Evolutionary conservation across 2,113 vertebrate species (phyloP), one percentile per base, ranked within the genome.

Genomic region (Lamprologus sp.): DNA sequence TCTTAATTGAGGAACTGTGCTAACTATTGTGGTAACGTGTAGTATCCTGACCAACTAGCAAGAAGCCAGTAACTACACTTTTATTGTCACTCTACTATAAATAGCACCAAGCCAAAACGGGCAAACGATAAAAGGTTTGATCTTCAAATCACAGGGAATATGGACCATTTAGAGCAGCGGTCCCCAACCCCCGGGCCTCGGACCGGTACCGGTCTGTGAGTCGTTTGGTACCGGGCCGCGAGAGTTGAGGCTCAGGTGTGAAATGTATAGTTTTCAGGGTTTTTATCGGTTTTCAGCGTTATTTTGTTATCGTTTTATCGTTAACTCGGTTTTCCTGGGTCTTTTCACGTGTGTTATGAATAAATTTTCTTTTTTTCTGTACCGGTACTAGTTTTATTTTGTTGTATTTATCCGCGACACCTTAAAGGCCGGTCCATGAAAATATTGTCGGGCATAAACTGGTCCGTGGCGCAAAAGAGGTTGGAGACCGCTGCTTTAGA

Each of bases 311-410:
- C 0, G 12, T 4, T 45, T 45, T 45, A 45, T 45, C 42, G 3
- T 45, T 42, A 0, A 42, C 40, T 42, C 1, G 0, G 40, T 45
- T 45, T 45, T 45, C 42, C 42, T 45, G 1, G 42, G 42, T 45
- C 42, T 45, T 45, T 45, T 14, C 13, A 45, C 2, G 6, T 45
- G 42, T 45, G 42, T 0, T 45, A 45, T 7, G 2, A 7, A 45
- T 45, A 45, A 45, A 45, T 45, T 0, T 45, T 45, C 0, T 42
- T 42, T 42, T 42, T 42, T 42, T 42, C 23, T 1, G 23, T 23
- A 42, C 40, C 3, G 5, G 40, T 6, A 42, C 12, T 2, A 42
- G 40, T 42, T 45, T 45, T 45, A 45, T 42, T 42, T 42, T 42
- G 40, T 42, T 42, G 42, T 45, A 14, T 45, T 45, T 2, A 45